Conservation (phyloP, 2,113 vertebrate species). For the Alaudala cheleensis region DNA sequence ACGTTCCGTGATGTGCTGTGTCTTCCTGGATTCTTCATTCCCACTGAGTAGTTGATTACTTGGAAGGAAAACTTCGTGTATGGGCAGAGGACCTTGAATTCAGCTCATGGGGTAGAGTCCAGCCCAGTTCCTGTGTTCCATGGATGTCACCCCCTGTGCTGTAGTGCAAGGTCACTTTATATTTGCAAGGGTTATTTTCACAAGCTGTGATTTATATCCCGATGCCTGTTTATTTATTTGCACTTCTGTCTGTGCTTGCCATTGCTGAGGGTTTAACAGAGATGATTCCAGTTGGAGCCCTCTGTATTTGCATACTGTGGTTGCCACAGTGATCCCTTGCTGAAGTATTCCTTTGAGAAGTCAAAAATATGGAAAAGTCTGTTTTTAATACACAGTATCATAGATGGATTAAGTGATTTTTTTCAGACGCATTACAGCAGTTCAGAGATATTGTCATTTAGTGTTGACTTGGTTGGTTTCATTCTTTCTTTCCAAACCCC, state of each 20-base stretch:
- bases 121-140: background rate
- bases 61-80: background rate
- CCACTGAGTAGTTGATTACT: background rate
- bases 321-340: background rate
- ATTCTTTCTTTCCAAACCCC: background rate
- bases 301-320: conserved; percentile 45
- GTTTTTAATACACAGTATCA: conserved; percentile 23
- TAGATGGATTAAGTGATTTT: background rate
- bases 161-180: background rate
- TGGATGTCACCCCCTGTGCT: too few species aligned
- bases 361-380: background rate
- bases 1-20: background rate
- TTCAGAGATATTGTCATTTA: background rate
- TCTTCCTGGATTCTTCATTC: background rate
- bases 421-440: background rate
- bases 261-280: conserved; percentile 12
- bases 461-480: background rate
- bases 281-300: background rate
- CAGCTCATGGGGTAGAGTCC: background rate
- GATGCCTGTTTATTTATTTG: background rate
- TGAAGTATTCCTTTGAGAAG: conserved; percentile 17
- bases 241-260: conserved; percentile 38
- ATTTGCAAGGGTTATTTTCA: background rate
- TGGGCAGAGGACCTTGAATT: background rate
- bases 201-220: background rate